Conservation (phyloP, 2,113 vertebrate species). For the Eptesicus fuscus region DNA sequence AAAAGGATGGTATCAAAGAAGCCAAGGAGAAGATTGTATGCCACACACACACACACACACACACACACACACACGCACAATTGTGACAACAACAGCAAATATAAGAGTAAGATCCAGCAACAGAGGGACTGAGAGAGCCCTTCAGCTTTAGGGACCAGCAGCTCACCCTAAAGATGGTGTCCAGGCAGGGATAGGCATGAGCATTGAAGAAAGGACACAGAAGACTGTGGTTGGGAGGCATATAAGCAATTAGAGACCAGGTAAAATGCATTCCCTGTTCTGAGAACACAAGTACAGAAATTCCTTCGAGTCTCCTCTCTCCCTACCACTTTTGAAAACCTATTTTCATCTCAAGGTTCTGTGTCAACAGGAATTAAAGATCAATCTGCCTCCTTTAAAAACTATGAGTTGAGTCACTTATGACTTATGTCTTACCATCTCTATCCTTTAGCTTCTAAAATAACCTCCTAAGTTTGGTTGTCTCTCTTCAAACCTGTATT, state of each 20-base stretch:
- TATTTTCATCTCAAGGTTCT: not conserved
- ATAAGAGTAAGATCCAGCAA: not conserved
- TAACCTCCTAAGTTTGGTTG: not conserved
- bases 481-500: not conserved
- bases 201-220: not conserved
- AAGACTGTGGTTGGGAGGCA: no score
- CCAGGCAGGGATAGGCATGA: fast-evolving
- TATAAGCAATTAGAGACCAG: not conserved
- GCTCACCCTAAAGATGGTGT: not conserved
- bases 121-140: no score
- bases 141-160: not conserved
- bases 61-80: no score
- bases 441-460: not conserved
- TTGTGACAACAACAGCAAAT: not conserved
- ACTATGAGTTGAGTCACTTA: not conserved
- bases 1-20: not conserved
- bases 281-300: not conserved
- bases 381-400: not conserved
- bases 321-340: not conserved
- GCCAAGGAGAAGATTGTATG: not conserved
- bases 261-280: not conserved
- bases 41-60: not conserved
- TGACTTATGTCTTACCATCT: not conserved
- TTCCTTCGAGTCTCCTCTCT: not conserved
- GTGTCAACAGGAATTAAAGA: not conserved